Evolutionary conservation across 1,140 invertebrate species (phyloP).

Genomic region (Berghia stephanieae): DNA sequence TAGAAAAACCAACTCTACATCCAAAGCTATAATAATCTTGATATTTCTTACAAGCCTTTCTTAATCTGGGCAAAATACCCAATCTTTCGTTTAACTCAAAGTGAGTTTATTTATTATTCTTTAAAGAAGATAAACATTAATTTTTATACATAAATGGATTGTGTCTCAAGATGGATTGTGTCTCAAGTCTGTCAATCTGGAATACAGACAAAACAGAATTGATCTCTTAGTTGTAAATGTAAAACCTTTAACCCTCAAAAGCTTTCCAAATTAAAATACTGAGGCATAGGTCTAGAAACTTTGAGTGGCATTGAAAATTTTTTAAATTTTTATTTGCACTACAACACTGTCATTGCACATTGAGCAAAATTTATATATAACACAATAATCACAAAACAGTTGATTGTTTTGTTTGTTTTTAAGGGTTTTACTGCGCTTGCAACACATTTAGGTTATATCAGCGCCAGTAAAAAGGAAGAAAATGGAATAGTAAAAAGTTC

Average conservation of each 20-base stretch:
- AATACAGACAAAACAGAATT: background rate
- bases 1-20: conserved; percentile 11
- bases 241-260: background rate
- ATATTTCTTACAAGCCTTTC: too few relatives aligned
- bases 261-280: background rate
- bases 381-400: too few relatives aligned
- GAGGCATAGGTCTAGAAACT: background rate
- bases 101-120: background rate
- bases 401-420: too few relatives aligned
- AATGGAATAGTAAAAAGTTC: too few relatives aligned
- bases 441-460: too few relatives aligned
- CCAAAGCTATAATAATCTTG: background rate
- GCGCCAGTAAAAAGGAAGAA: too few relatives aligned
- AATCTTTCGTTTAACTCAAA: background rate
- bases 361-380: too few relatives aligned
- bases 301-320: background rate
- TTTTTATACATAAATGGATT: background rate
- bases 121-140: background rate
- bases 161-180: background rate
- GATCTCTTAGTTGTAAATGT: background rate
- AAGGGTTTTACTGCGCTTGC: too few relatives aligned
- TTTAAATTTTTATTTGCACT: background rate
- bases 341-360: too few relatives aligned
- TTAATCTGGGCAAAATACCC: background rate
- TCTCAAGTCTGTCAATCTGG: background rate